These are phyloP conservation scores for Sorex fumeus DNA, from an alignment of 2,113 vertebrate species.

Conservation along the genomic window DNA sequence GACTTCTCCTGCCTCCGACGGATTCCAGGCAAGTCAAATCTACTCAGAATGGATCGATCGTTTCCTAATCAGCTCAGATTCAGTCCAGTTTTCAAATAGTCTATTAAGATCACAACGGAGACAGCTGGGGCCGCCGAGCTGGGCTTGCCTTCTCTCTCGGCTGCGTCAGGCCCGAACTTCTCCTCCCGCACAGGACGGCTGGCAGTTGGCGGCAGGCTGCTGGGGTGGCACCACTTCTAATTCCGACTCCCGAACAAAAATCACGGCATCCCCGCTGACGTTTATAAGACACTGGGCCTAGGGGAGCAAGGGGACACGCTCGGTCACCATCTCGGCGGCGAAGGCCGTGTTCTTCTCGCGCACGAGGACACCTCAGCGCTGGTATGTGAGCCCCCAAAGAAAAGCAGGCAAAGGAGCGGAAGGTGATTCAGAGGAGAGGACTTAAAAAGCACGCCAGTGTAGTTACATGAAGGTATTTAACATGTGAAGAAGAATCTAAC, in stretches of 20 bases:
- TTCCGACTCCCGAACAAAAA: slow-evolving; percentile 95
- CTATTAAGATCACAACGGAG: slow-evolving; percentile 71
- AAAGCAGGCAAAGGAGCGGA: background rate
- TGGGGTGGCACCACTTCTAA: slow-evolving; percentile 89
- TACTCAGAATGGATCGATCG: background rate
- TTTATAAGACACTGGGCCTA: slow-evolving; percentile 99
- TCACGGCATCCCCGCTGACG: slow-evolving; percentile 97
- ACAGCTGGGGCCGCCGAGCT: slow-evolving; percentile 23
- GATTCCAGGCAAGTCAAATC: slow-evolving; percentile 44
- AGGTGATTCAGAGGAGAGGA: background rate
- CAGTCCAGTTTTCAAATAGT: slow-evolving; percentile 41
- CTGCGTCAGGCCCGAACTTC: slow-evolving; percentile 91
- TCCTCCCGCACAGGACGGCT: slow-evolving; percentile 84
- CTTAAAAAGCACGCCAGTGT: too few species aligned
- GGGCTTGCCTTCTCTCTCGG: background rate
- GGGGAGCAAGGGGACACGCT: background rate
- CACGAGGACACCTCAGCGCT: background rate
- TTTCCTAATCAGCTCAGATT: slow-evolving; percentile 72
- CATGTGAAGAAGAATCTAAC: background rate
- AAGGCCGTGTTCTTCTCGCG: background rate
- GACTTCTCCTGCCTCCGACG: slow-evolving; percentile 51
- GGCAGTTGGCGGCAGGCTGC: slow-evolving; percentile 82
- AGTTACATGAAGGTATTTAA: background rate
- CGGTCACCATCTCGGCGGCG: background rate
- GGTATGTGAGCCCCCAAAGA: background rate